phyloP scores from a whole-genome alignment of 2,797 vertebrate genomes.

The Podargus strigoides region DNA sequence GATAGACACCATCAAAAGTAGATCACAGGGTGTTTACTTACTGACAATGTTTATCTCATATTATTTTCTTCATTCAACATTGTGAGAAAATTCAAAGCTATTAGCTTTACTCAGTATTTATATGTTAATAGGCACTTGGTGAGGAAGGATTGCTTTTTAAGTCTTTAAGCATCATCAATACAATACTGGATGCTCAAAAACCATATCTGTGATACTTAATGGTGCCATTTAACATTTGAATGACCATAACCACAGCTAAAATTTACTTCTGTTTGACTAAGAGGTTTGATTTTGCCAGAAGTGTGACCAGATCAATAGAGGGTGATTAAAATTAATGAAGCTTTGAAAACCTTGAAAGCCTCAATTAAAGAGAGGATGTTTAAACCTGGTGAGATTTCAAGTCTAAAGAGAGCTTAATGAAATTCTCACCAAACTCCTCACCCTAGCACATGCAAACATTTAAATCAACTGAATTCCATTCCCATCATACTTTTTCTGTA shows the following conservation, averaged over 20 bases:
- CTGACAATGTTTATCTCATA: not conserved
- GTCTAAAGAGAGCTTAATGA: not conserved
- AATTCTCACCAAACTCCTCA: not conserved
- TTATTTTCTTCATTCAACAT: not conserved
- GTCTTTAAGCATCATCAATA: not conserved
- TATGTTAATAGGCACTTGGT: not conserved
- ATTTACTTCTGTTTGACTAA: constrained; percentile 25
- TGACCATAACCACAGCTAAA: not conserved
- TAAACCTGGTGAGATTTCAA: not conserved
- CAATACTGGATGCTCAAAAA: not conserved
- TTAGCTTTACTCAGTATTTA: not conserved
- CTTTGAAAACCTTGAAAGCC: not conserved
- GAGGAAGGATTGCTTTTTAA: not conserved
- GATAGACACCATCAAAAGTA: not conserved
- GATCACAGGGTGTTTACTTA: not conserved
- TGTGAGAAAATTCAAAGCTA: not conserved
- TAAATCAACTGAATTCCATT: not conserved
- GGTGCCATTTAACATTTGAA: constrained; percentile 1
- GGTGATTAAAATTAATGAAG: constrained; percentile 31
- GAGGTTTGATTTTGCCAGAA: not conserved
- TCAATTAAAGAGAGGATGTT: not conserved
- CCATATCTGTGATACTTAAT: not conserved
- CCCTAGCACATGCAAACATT: not conserved
- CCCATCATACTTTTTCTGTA: not conserved
- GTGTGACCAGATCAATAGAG: not conserved